Evolutionary conservation across 2,797 vertebrate species (phyloP).

Genomic region (Tragopan temminckii): DNA sequence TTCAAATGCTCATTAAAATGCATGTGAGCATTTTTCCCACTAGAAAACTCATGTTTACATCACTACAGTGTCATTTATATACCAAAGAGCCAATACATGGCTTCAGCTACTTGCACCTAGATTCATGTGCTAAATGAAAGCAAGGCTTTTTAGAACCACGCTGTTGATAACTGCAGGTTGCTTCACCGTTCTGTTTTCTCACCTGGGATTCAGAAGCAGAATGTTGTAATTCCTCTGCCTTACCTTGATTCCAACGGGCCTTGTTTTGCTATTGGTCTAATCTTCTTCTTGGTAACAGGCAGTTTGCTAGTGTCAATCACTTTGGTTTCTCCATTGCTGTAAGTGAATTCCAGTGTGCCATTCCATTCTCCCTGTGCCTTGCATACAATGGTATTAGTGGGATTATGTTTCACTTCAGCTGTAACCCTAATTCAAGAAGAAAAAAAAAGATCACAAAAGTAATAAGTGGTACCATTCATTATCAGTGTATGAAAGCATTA

Average conservation of each 20-base stretch:
- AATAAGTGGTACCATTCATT: neutral
- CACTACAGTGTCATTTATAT: neutral
- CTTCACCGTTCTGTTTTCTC: neutral
- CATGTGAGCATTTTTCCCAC: neutral
- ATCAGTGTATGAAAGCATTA: neutral
- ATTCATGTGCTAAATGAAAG: neutral
- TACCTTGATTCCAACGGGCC: constrained; percentile 91
- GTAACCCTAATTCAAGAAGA: constrained; percentile 85
- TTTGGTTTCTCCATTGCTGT: constrained; percentile 94
- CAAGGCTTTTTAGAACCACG: rapidly evolving
- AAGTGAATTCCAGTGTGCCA: constrained; percentile 92
- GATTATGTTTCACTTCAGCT: constrained; percentile 94
- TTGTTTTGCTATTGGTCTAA: constrained; percentile 89
- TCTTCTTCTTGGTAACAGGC: constrained; percentile 89
- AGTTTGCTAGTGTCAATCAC: constrained; percentile 90
- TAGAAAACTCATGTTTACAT: rapidly evolving
- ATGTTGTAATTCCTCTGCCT: neutral
- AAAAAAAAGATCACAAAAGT: neutral
- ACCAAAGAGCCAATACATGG: neutral
- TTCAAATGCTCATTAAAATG: neutral
- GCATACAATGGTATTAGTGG: constrained; percentile 91
- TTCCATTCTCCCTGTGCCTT: constrained; percentile 98
- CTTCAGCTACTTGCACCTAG: neutral
- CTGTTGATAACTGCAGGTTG: neutral
- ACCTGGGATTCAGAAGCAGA: rapidly evolving